Conservation (phyloP, 1,140 invertebrate species). For the Chionoecetes opilio region DNA sequence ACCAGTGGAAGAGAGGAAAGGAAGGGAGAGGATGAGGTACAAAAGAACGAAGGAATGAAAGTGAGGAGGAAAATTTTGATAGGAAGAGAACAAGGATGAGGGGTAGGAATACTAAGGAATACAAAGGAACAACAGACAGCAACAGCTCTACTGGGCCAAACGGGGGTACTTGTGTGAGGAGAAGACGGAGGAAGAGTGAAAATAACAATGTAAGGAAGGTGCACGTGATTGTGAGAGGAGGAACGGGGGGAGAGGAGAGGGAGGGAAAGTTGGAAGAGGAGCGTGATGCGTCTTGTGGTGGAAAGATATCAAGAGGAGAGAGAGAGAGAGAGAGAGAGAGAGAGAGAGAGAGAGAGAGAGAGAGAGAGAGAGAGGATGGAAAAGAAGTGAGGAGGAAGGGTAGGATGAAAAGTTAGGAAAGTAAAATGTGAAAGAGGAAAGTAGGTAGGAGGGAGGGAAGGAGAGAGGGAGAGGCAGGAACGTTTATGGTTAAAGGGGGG, state of each 20-base stretch:
- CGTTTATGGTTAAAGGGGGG: no score
- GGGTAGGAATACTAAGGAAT: not conserved
- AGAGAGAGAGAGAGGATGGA: conserved; percentile 39
- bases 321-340: not conserved
- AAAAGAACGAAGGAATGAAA: not conserved
- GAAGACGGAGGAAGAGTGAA: not conserved
- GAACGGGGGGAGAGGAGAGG: no score
- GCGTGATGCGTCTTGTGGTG: not conserved
- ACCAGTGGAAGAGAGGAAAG: no score
- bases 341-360: conserved; percentile 46
- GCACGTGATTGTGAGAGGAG: not conserved
- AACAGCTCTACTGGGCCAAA: no score
- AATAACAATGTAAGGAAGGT: not conserved
- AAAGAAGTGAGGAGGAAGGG: no score
- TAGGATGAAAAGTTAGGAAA: no score
- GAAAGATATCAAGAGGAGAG: no score
- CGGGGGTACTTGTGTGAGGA: no score
- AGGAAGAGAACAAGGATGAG: not conserved
- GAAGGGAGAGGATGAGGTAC: not conserved
- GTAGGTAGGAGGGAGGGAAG: not conserved
- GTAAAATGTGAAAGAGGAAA: no score
- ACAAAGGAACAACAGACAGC: no score
- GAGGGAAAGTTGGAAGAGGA: not conserved
- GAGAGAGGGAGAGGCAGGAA: not conserved
- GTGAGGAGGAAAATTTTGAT: not conserved